These are phyloP conservation scores for Pherbina coryleti DNA, from an alignment of 2,888 invertebrate genomes.

Conservation along the genomic window DNA sequence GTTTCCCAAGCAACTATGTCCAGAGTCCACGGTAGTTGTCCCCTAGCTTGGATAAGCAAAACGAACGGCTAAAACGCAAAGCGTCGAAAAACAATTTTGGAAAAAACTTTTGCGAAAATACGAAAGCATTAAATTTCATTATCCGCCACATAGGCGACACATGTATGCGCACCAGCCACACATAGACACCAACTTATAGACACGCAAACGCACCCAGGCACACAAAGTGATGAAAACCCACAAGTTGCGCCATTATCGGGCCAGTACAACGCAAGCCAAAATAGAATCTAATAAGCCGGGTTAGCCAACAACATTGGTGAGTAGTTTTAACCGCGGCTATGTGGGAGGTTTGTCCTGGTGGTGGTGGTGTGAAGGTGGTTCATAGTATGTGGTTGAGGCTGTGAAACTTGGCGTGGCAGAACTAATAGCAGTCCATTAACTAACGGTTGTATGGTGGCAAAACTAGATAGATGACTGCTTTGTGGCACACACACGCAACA, in stretches of 20 bases:
- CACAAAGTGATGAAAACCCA: constrained; percentile 6
- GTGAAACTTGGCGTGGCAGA: too few species aligned
- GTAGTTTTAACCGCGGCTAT: neutral
- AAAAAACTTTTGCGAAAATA: constrained; percentile 11
- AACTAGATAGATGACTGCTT: too few species aligned
- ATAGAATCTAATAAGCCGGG: neutral
- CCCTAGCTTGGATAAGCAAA: neutral
- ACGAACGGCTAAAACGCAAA: neutral
- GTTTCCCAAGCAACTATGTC: neutral
- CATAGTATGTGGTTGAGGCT: too few species aligned
- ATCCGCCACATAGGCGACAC: neutral
- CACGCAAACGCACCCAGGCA: neutral
- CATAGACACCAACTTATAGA: neutral
- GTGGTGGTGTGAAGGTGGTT: too few species aligned
- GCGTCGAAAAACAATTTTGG: constrained; percentile 13
- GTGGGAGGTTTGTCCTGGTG: neutral
- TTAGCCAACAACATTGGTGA: neutral
- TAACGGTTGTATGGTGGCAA: too few species aligned
- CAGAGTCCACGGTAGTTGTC: neutral
- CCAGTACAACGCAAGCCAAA: neutral
- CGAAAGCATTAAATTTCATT: constrained; percentile 29
- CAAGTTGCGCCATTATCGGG: neutral
- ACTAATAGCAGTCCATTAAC: too few species aligned
- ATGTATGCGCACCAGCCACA: neutral
- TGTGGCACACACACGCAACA: too few species aligned